A percentile compares a stretch with the other conserved stretches of the same genome.
phyloP scores from a whole-genome alignment of 2,888 invertebrate genomes.

The Oscheius sp. region DNA sequence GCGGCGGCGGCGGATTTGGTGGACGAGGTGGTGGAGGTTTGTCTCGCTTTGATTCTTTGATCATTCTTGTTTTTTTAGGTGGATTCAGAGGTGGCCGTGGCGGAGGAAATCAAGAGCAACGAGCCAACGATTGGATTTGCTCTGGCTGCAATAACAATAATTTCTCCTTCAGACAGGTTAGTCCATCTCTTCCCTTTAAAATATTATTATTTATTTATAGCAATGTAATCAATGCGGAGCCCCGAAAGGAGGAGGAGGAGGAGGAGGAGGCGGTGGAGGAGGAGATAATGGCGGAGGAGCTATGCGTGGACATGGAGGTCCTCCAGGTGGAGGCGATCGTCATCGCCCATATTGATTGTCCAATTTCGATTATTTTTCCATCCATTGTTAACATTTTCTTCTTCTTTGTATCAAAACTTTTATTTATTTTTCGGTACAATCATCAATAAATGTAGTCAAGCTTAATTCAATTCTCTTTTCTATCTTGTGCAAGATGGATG shows the following conservation, averaged over 20 bases:
- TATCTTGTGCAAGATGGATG: no score
- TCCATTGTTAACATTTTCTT: no score
- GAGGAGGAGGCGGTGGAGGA: slow-evolving; percentile 31
- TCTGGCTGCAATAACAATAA: slow-evolving; percentile 63
- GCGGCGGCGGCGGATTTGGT: slow-evolving; percentile 56
- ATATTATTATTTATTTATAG: slow-evolving; percentile 30
- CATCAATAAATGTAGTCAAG: no score
- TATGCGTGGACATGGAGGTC: slow-evolving; percentile 36
- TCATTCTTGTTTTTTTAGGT: slow-evolving; percentile 28
- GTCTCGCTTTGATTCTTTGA: no score
- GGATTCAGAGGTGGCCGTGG: slow-evolving; percentile 35
- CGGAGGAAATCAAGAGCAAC: slow-evolving; percentile 55
- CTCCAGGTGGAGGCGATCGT: slow-evolving; percentile 31
- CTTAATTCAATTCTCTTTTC: no score
- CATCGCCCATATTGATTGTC: slow-evolving; percentile 29
- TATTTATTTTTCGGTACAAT: no score
- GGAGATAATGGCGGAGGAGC: slow-evolving; percentile 32
- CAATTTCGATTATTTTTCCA: no score
- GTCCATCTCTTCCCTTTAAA: neutral
- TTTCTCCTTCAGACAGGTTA: slow-evolving; percentile 62
- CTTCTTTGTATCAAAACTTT: no score
- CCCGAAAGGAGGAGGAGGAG: slow-evolving; percentile 34
- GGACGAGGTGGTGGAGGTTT: slow-evolving; percentile 61
- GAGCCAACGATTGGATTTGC: slow-evolving; percentile 66
- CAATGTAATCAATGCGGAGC: slow-evolving; percentile 53